A percentile compares a stretch with the other conserved stretches of the same genome.
These are phyloP conservation scores for Cremastinae sp. DNA, from an alignment of 2,888 invertebrate species.

Conservation along the genomic window DNA sequence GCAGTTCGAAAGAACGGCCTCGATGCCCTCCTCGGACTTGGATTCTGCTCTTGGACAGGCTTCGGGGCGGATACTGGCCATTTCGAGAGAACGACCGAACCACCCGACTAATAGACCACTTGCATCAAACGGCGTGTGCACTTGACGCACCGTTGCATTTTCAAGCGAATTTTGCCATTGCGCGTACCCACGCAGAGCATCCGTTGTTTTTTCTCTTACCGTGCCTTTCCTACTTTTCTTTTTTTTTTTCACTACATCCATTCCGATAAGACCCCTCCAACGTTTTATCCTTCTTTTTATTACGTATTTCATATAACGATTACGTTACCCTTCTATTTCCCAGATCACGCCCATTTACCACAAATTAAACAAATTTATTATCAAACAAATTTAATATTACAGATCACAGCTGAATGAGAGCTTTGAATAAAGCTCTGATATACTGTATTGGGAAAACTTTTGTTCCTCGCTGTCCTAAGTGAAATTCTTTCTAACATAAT, in stretches of 20 bases:
- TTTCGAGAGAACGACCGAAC: slow-evolving; percentile 56
- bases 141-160: slow-evolving; percentile 68
- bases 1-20: slow-evolving; percentile 61
- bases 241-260: slow-evolving; percentile 4
- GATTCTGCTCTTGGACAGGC: slow-evolving; percentile 17
- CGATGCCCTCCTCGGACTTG: slow-evolving; percentile 47
- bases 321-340: background rate
- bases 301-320: slow-evolving; percentile 13
- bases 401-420: no score
- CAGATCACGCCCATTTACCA: background rate
- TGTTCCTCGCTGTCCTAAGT: no score
- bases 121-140: slow-evolving; percentile 66
- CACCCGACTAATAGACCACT: slow-evolving; percentile 72
- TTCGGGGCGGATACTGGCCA: slow-evolving; percentile 52
- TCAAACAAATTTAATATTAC: no score
- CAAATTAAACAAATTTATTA: no score
- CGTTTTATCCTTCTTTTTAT: slow-evolving; percentile 39
- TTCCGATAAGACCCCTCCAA: background rate
- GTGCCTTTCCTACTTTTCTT: background rate
- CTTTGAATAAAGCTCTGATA: slow-evolving; percentile 32
- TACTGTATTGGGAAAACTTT: slow-evolving; percentile 16
- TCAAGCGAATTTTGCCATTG: slow-evolving; percentile 56
- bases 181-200: background rate
- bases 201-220: no score
- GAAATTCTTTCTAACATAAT: no score